Percentiles rank a stretch among this genome's conserved stretches.
phyloP scores from a whole-genome alignment of 2,888 invertebrate genomes.

The Adineta ricciae region DNA sequence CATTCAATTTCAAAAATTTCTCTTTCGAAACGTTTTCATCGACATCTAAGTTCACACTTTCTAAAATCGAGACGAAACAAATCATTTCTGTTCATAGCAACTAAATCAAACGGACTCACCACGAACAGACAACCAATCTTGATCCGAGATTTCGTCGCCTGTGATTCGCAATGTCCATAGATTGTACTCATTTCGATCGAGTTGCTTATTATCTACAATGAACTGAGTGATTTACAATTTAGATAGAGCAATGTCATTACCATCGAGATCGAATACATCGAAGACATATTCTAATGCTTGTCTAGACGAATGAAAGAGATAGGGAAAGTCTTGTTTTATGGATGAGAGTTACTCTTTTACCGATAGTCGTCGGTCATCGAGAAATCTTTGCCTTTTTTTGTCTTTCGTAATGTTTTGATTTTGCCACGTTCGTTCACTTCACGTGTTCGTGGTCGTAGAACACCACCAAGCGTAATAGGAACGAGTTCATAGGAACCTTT shows the following conservation, averaged over 20 bases:
- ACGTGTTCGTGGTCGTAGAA: neutral
- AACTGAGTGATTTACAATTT: neutral
- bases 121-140: neutral
- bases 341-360: neutral
- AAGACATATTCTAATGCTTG: neutral
- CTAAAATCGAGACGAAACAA: neutral
- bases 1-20: neutral
- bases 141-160: neutral
- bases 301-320: too few relatives aligned
- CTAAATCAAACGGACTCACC: neutral
- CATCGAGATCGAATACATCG: neutral
- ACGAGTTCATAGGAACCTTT: neutral
- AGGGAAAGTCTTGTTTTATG: neutral
- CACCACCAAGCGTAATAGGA: neutral
- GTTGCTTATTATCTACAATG: neutral
- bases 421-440: neutral
- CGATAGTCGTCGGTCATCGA: neutral
- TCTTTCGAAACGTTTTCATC: neutral
- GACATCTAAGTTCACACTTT: neutral
- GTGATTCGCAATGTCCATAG: neutral
- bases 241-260: neutral
- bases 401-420: neutral
- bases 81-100: neutral
- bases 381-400: neutral
- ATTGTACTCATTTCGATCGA: slow-evolving; percentile 9